phyloP scores from a whole-genome alignment of 2,113 vertebrate species.

The Psilopogon haemacephalus region DNA sequence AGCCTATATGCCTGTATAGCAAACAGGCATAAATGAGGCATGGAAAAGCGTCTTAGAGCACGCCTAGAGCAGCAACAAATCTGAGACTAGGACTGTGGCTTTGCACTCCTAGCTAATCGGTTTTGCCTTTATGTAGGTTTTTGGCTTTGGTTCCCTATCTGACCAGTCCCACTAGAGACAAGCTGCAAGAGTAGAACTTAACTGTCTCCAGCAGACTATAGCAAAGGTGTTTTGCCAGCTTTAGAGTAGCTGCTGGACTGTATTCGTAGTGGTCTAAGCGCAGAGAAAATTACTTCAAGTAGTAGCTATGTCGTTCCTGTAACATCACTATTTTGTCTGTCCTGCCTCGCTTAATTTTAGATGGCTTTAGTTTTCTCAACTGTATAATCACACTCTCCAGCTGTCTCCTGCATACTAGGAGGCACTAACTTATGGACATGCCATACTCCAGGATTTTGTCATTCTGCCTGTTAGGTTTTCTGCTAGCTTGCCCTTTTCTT shows the following conservation, averaged over 20 bases:
- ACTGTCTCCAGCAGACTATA: background rate
- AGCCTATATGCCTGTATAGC: accelerated
- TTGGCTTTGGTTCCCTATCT: background rate
- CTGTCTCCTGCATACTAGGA: background rate
- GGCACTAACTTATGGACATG: background rate
- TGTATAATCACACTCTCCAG: background rate
- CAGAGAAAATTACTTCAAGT: background rate
- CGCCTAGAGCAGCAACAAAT: background rate
- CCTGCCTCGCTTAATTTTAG: background rate
- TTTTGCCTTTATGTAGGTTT: accelerated
- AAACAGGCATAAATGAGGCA: background rate
- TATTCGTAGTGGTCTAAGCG: accelerated
- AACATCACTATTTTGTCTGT: background rate
- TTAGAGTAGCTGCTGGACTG: background rate
- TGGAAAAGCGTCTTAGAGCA: background rate
- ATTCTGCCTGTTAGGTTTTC: background rate
- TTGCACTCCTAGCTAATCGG: background rate
- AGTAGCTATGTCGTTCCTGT: accelerated
- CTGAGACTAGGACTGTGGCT: background rate
- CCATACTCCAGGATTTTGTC: background rate
- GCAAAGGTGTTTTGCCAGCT: background rate
- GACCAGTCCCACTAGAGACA: background rate
- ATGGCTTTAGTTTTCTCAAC: background rate
- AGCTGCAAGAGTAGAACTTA: background rate
- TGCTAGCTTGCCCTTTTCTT: background rate